phyloP scores from a whole-genome alignment of 2,888 invertebrate genomes.

The Synergus japonicus region DNA sequence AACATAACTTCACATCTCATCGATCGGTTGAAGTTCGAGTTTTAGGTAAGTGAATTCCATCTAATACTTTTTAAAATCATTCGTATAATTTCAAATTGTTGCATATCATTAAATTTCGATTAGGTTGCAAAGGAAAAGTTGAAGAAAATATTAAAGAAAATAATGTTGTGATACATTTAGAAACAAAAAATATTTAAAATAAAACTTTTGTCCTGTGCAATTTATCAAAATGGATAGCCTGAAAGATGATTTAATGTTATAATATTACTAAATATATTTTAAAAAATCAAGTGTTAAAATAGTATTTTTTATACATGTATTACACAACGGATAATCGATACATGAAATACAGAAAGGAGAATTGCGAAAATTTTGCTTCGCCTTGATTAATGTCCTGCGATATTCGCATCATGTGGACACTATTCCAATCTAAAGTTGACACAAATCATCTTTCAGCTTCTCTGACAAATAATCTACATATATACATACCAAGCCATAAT shows the following conservation, averaged over 20 bases:
- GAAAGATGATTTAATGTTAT: not conserved
- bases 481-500: conserved; percentile 18
- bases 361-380: not conserved
- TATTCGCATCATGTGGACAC: not conserved
- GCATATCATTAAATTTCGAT: not conserved
- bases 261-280: too few relatives aligned
- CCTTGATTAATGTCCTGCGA: not conserved
- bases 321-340: not conserved
- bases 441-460: conserved; percentile 43
- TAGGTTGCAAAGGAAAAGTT: not conserved
- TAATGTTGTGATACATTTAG: not conserved
- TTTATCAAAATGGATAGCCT: not conserved
- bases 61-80: not conserved
- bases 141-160: not conserved
- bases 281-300: too few relatives aligned
- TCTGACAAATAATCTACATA: conserved; percentile 41
- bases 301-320: too few relatives aligned
- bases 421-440: conserved; percentile 32
- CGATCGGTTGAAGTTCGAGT: conserved; percentile 77
- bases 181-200: not conserved
- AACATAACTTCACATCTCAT: conserved; percentile 77
- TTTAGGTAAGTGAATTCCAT: conserved; percentile 73
- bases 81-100: not conserved
- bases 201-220: not conserved
- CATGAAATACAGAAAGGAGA: not conserved